Evolutionary conservation across 2,888 invertebrate species (phyloP), one percentile per base, ranked within the genome.

Genomic region (Crepidodera aurea): DNA sequence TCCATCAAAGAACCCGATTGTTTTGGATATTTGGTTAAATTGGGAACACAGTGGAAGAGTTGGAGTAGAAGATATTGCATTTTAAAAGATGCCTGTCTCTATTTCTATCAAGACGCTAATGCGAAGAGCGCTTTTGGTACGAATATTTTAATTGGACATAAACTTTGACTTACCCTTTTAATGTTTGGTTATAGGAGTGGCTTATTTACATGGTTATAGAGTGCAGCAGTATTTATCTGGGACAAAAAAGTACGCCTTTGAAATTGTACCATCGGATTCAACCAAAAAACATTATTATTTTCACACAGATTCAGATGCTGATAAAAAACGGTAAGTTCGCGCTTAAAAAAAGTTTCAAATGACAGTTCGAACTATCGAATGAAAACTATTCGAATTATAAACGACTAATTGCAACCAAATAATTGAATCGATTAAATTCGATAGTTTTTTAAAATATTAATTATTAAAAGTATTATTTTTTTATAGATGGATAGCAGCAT

Each of bases 1-100:
- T 88, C 88, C 32, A 90, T 96, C 65, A 86, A 88, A 12, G 85
- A 91, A 62, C 93, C 96, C 0, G 96, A 97, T 78, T 97, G 96
- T 82, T 92, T 92, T 77, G 97, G 97, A n/a, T 93, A 92, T 80
- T 86, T 97, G 61, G 88, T 90, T 82, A 96, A 96, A 82, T 85
- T 96, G 67, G 90, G 91, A 51, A 91, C 89, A 62, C 90, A 91
- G 73, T 92, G 93, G 85, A 91, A 92, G 76, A 90, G 92, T 15
- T 97, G 96, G 96, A 91, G 91, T 64, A 89, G 92, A 75, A 87
- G 95, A 54, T 97, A 95, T 83, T 96, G 96, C 83, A 93, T 98
- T 29, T 86, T 97, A 44, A 97, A 96, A 81, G 96, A 96, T 79
- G 97, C 96, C 40, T 95, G 95, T 72, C 86, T 97, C 18, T 97